Percentiles rank a stretch among this genome's conserved stretches.
Evolutionary conservation across 2,797 vertebrate species (phyloP).

Genomic region (Dermochelys coriacea): DNA sequence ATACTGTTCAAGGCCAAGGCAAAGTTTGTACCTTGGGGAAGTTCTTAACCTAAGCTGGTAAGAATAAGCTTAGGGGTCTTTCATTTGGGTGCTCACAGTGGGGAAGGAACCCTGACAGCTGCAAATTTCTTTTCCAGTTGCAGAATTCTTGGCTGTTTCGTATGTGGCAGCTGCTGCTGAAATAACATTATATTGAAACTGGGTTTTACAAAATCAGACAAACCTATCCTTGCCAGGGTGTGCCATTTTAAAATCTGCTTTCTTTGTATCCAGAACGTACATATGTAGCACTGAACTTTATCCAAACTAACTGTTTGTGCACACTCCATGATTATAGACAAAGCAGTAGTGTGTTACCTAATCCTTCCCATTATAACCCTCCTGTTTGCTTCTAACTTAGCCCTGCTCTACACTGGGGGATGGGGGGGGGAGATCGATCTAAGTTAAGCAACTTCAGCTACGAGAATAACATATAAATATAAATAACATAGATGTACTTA

Average conservation of each 20-base stretch:
- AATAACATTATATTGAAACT: background rate
- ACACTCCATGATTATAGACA: background rate
- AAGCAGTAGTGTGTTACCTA: background rate
- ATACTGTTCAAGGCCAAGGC: too few relatives aligned
- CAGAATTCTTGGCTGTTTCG: background rate
- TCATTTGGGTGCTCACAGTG: too few relatives aligned
- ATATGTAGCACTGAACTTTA: background rate
- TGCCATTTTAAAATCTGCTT: background rate
- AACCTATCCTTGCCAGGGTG: background rate
- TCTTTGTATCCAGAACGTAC: background rate
- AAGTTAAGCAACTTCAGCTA: too few relatives aligned
- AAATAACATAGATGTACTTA: too few relatives aligned
- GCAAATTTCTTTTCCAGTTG: background rate
- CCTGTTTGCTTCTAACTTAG: background rate
- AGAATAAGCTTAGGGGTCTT: too few relatives aligned
- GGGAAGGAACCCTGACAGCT: too few relatives aligned
- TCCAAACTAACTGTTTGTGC: background rate
- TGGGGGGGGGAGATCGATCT: too few relatives aligned
- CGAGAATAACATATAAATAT: too few relatives aligned
- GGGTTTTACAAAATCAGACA: background rate
- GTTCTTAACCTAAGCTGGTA: too few relatives aligned
- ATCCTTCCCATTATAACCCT: background rate
- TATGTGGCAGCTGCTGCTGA: background rate
- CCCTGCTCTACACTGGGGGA: too few relatives aligned
- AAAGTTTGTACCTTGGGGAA: too few relatives aligned